These are phyloP conservation scores for Emydoidea blandingii DNA, from an alignment of 2,797 vertebrate genomes.

Conservation along the genomic window DNA sequence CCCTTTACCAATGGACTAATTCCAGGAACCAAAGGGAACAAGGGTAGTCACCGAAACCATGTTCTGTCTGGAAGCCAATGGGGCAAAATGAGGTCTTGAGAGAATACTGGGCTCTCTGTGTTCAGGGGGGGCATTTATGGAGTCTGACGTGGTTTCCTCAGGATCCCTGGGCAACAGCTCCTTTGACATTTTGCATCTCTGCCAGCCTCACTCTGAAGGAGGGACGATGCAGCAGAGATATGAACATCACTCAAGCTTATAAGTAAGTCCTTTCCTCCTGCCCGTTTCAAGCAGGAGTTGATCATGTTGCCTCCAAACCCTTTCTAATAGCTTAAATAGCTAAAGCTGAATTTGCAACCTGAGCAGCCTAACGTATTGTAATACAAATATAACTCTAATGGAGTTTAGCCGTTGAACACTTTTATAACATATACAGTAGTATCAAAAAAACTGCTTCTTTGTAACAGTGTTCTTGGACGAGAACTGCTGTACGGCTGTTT, in stretches of 20 bases:
- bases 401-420: background rate
- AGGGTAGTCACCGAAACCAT: background rate
- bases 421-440: background rate
- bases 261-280: background rate
- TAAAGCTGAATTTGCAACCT: background rate
- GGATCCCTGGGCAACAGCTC: background rate
- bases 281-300: background rate
- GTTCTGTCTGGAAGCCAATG: background rate
- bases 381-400: background rate
- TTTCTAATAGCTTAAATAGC: background rate
- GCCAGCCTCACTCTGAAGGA: slow-evolving; percentile 18
- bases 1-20: slow-evolving; percentile 13
- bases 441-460: background rate
- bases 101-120: background rate
- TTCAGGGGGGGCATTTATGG: background rate
- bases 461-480: background rate
- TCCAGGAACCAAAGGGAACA: slow-evolving; percentile 34
- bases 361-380: background rate
- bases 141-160: background rate
- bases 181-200: background rate
- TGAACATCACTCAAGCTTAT: background rate
- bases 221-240: background rate
- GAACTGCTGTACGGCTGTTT: background rate
- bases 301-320: background rate
- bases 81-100: background rate